Base-by-base conservation (phyloP, 2,797 vertebrate genomes). In the Streptopelia turtur region DNA sequence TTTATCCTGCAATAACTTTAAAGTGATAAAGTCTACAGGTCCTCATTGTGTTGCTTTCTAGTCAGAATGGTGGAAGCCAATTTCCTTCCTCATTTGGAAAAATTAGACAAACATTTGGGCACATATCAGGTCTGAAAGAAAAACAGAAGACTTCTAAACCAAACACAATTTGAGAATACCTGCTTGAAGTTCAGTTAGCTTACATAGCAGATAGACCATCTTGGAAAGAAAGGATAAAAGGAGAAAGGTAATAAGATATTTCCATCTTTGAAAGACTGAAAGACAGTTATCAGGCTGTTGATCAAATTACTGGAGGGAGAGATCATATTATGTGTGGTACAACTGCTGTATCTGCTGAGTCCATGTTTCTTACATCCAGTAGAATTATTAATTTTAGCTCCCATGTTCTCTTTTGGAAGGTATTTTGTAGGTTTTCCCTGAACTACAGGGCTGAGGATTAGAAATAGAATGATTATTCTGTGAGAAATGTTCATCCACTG, bases 401-500 rank as follows among this genome's bases (percentile, higher is more conserved):
- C 39, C 27, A 5, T 50, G 25, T 23, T 80, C 18, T 43, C 77
- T 83, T 91, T 93, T 72, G 30, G 43, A 69, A 81, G n/a, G 13
- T 70, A 30, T 82, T 83, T 75, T 72, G 18, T 75, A 37, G 16
- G 13, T 86, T 95, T 90, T 84, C 39, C 30, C 33, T 76, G 52
- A 66, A 9, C 20, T 39, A 21, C 55, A 52, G 20, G 60, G 17
- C 8, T 91, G 43, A 69, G 43, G 61, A 94, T 94, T 88, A 92
- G 63, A 75, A 59, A 69, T 31, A 69, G 22, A 80, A 84, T 52
- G 55, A 93, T 87, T 82, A 84, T 86, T 79, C 59, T 55, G 22
- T 89, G 83, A 91, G 80, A 94, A 93, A 90, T 79, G 5, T 66
- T 90, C 85, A 88, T 90, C 59, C 35, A 52, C 31, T 84, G 63